A percentile compares a stretch with the other conserved stretches of the same genome.
Evolutionary conservation across 2,797 vertebrate genomes (phyloP).

Genomic region (Pseudomugil tenellus): DNA sequence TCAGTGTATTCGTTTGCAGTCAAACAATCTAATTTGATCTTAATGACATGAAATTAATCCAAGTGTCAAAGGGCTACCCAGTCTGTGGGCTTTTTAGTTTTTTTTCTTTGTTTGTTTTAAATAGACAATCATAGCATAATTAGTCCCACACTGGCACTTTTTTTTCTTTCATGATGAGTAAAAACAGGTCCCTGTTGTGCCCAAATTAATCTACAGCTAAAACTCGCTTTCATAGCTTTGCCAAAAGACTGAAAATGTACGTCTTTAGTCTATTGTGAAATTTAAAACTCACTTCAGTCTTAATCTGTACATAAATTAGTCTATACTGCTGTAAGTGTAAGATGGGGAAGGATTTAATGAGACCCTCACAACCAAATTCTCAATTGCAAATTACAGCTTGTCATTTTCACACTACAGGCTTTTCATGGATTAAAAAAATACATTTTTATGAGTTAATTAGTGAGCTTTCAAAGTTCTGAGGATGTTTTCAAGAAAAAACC

Average conservation of each 20-base stretch:
- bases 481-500: not conserved
- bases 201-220: not conserved
- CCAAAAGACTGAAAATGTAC: not conserved
- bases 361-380: not conserved
- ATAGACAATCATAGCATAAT: not conserved
- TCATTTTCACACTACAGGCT: not conserved
- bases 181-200: not conserved
- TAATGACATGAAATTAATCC: conserved; percentile 11
- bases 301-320: not conserved
- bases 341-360: not conserved
- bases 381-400: not conserved
- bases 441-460: not conserved
- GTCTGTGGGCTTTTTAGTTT: not conserved
- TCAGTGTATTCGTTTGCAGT: conserved; percentile 19
- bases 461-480: not conserved
- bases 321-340: not conserved
- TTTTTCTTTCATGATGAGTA: not conserved
- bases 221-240: not conserved
- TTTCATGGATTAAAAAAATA: not conserved
- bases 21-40: not conserved
- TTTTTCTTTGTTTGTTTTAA: not conserved
- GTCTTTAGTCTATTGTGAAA: not conserved
- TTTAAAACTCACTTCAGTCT: not conserved
- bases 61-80: conserved; percentile 22
- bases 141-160: not conserved